A percentile compares a stretch with the other conserved stretches of the same genome.
phyloP scores from a whole-genome alignment of 2,797 vertebrate species.

The Bucorvus abyssinicus region DNA sequence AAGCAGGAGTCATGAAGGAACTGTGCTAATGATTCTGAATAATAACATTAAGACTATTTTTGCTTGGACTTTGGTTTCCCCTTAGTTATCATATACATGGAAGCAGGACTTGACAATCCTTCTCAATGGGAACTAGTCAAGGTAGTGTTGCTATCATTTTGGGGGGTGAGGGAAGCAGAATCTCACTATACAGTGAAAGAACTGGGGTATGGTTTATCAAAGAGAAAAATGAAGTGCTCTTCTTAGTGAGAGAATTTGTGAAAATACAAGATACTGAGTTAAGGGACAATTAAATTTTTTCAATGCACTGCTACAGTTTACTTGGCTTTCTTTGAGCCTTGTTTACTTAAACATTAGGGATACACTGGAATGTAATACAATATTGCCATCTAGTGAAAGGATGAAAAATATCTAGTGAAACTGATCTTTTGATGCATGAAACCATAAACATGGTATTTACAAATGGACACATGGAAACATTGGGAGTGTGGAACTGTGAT shows the following conservation, averaged over 20 bases:
- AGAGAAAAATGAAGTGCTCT: not conserved
- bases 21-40: not conserved
- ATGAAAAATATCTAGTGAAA: not conserved
- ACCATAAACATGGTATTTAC: not conserved
- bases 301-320: not conserved
- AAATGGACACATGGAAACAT: not conserved
- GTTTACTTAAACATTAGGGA: not conserved
- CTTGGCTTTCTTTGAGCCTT: not conserved
- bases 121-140: not conserved
- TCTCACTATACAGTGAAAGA: not conserved
- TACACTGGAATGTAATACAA: not conserved
- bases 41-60: not conserved
- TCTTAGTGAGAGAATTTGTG: not conserved
- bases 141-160: accelerated
- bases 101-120: not conserved
- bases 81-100: not conserved
- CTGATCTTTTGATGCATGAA: not conserved
- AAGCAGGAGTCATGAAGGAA: not conserved
- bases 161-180: not conserved
- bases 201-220: not conserved
- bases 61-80: not conserved
- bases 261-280: not conserved
- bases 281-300: not conserved
- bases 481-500: not conserved
- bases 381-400: conserved; percentile 67